phyloP scores from a whole-genome alignment of 2,888 invertebrate genomes.

The Aporophyla nigra region DNA sequence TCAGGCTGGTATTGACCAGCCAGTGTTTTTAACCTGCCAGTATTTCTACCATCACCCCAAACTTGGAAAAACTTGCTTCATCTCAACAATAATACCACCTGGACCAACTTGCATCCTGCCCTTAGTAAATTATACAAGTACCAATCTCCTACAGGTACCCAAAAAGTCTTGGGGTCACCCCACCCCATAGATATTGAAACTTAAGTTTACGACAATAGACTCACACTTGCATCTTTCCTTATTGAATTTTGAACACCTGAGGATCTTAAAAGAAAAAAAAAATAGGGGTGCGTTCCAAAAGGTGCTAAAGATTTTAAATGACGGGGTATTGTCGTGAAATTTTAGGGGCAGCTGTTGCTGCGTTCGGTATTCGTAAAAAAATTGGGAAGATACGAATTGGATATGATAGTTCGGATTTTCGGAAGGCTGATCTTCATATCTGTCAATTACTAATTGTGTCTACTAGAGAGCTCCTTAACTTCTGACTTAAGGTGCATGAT shows the following conservation, averaged over 20 bases:
- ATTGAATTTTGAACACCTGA: slow-evolving; percentile 46
- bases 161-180: slow-evolving; percentile 18
- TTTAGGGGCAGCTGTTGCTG: slow-evolving; percentile 32
- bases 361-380: not conserved
- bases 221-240: slow-evolving; percentile 46
- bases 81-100: slow-evolving; percentile 20
- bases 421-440: too few relatives aligned
- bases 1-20: too few relatives aligned
- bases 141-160: slow-evolving; percentile 27
- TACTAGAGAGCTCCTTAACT: too few relatives aligned
- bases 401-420: not conserved
- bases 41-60: slow-evolving; percentile 5
- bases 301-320: slow-evolving; percentile 27
- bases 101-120: slow-evolving; percentile 23
- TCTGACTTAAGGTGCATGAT: too few relatives aligned
- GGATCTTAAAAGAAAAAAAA: slow-evolving; percentile 4
- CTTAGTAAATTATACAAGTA: not conserved
- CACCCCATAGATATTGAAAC: slow-evolving; percentile 16
- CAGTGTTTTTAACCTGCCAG: slow-evolving; percentile 25
- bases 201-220: slow-evolving; percentile 26
- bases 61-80: slow-evolving; percentile 10
- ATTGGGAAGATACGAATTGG: too few relatives aligned
- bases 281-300: slow-evolving; percentile 31
- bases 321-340: slow-evolving; percentile 3
- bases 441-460: too few relatives aligned